A percentile compares a stretch with the other conserved stretches of the same genome.
Conservation (phyloP, 1,140 invertebrate genomes). For the Nebria ingens region DNA sequence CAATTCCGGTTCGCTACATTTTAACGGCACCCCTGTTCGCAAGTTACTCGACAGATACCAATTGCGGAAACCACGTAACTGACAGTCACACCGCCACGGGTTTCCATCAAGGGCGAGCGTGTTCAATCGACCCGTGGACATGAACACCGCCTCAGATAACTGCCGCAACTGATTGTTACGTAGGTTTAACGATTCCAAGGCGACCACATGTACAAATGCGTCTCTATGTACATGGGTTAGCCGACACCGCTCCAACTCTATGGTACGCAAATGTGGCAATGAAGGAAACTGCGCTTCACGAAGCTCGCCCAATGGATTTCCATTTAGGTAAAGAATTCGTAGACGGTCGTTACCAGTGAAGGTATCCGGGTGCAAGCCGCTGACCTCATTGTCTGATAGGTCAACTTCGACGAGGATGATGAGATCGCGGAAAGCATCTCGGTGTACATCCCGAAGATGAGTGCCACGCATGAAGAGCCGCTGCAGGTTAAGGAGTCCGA, state of each 20-base stretch:
- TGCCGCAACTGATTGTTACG: conserved; percentile 57
- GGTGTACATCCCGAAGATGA: conserved; percentile 61
- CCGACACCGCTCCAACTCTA: conserved; percentile 68
- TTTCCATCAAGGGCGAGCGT: conserved; percentile 73
- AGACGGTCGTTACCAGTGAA: conserved; percentile 66
- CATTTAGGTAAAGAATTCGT: conserved; percentile 53
- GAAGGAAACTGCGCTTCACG: conserved; percentile 56
- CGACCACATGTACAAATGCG: conserved; percentile 54
- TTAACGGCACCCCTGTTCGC: conserved; percentile 48
- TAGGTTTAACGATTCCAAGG: conserved; percentile 59
- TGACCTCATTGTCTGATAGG: conserved; percentile 62
- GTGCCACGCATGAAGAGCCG: conserved; percentile 66
- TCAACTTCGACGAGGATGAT: conserved; percentile 81
- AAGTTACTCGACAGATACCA: conserved; percentile 66
- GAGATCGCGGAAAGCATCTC: conserved; percentile 74
- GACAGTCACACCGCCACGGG: conserved; percentile 81
- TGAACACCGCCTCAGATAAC: conserved; percentile 52
- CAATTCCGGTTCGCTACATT: conserved; percentile 48
- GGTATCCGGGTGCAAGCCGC: conserved; percentile 53
- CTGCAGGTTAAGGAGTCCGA: conserved; percentile 74
- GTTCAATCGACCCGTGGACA: conserved; percentile 57
- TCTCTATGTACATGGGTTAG: conserved; percentile 57
- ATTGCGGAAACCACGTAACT: conserved; percentile 64
- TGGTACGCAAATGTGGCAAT: conserved; percentile 54
- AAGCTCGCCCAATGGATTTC: conserved; percentile 57